phyloP scores from a whole-genome alignment of 2,113 vertebrate species.

The Neolamprologus cancellatus region DNA sequence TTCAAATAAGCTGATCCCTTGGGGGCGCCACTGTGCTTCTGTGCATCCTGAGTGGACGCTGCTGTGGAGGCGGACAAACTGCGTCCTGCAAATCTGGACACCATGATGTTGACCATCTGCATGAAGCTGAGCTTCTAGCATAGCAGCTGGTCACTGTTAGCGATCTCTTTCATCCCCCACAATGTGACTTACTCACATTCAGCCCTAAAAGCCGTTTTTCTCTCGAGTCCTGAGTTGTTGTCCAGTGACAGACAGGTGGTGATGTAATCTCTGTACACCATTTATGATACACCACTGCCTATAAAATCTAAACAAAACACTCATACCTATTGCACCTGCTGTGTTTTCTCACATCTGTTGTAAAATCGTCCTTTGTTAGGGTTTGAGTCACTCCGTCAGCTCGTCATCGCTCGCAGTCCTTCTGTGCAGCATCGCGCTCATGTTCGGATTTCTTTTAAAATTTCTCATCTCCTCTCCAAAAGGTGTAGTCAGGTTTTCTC shows the following conservation, averaged over 20 bases:
- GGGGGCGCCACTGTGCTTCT: not conserved
- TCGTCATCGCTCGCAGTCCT: not conserved
- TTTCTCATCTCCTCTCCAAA: not conserved
- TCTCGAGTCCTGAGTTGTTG: not conserved
- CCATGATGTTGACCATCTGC: constrained; percentile 28
- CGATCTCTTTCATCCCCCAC: constrained; percentile 19
- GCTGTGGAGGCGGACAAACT: constrained; percentile 12
- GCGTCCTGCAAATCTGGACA: constrained; percentile 3
- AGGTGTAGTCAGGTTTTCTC: not conserved
- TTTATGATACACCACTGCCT: not conserved
- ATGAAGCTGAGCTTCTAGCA: not conserved
- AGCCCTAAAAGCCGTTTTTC: not conserved
- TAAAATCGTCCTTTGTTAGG: not conserved
- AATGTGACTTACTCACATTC: not conserved
- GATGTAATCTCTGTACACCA: not conserved
- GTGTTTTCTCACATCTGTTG: not conserved
- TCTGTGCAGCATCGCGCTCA: not conserved
- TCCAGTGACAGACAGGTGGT: not conserved
- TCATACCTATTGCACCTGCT: constrained; percentile 1
- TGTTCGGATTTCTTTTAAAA: not conserved
- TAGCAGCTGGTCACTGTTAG: constrained; percentile 11
- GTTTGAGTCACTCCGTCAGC: constrained; percentile 18
- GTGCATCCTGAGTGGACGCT: not conserved
- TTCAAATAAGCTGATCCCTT: not conserved
- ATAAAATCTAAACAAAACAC: not conserved